Percentiles rank a stretch among this genome's conserved stretches.
Conservation (phyloP, 1,140 invertebrate species). For the Portunus trituberculatus region DNA sequence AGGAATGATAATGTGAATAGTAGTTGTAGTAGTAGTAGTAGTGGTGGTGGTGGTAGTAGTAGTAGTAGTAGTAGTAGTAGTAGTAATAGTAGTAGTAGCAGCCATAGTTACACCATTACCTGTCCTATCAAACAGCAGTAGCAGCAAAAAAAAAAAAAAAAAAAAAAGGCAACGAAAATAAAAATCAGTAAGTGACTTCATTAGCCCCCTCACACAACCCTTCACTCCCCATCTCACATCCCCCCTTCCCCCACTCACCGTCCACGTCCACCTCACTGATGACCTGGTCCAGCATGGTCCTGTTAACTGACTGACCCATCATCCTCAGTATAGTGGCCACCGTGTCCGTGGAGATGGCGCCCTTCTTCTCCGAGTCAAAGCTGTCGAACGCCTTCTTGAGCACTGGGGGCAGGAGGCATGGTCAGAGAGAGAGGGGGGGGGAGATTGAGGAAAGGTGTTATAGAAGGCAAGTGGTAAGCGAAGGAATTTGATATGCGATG, state of each 20-base stretch:
- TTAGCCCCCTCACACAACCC: not conserved
- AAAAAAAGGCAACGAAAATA: too few species aligned
- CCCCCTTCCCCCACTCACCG: slow-evolving; percentile 85
- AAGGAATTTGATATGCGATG: not conserved
- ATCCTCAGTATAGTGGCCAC: slow-evolving; percentile 95
- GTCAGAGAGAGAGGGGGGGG: not conserved
- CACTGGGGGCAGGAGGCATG: slow-evolving; percentile 84
- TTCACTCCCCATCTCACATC: not conserved
- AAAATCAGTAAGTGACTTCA: not conserved
- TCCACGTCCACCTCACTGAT: slow-evolving; percentile 98
- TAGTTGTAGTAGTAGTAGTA: slow-evolving; percentile 23
- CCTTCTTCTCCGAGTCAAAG: slow-evolving; percentile 96
- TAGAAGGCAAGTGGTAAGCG: not conserved
- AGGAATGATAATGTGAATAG: not conserved
- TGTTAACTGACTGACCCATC: slow-evolving; percentile 98
- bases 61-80: slow-evolving; percentile 22
- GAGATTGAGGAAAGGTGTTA: not conserved
- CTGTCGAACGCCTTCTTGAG: slow-evolving; percentile 97
- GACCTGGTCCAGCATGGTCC: slow-evolving; percentile 95
- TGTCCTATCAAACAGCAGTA: not conserved
- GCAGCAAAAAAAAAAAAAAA: not conserved
- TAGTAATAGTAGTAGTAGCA: not conserved
- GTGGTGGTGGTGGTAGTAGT: slow-evolving; percentile 21
- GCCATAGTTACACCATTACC: not conserved
- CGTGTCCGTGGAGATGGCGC: slow-evolving; percentile 96